Conservation (phyloP, 2,888 invertebrate genomes). For the Philopedon plagiatum region DNA sequence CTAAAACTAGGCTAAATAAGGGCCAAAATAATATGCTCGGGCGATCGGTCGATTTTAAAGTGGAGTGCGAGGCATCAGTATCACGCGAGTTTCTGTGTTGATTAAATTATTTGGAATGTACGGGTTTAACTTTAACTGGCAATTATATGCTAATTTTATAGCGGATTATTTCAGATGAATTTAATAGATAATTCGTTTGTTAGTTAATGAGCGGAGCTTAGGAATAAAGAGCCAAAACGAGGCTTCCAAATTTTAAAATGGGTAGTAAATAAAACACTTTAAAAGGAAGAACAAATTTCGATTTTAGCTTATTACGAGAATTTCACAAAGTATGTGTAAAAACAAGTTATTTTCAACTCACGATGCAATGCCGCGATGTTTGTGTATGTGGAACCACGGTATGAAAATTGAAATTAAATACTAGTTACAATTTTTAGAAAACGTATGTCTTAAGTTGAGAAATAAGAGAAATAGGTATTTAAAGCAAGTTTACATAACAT, state of each 20-base stretch:
- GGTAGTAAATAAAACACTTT: too few species aligned
- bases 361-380: too few species aligned
- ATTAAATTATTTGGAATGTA: conserved; percentile 51
- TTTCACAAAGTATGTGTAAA: too few species aligned
- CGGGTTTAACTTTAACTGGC: conserved; percentile 43
- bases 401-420: too few species aligned
- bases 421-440: too few species aligned
- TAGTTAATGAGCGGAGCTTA: background rate
- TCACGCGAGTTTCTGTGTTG: conserved; percentile 44
- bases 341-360: too few species aligned
- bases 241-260: too few species aligned
- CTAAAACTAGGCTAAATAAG: conserved; percentile 28
- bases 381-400: too few species aligned
- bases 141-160: conserved; percentile 51
- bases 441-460: too few species aligned
- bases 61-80: conserved; percentile 40
- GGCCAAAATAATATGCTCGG: conserved; percentile 23
- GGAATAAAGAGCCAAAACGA: background rate
- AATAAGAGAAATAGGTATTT: too few species aligned
- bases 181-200: background rate
- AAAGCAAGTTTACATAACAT: too few species aligned
- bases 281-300: background rate
- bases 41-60: conserved; percentile 46
- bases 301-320: too few species aligned
- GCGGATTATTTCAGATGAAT: conserved; percentile 16